phyloP scores from a whole-genome alignment of 2,797 vertebrate genomes.

The Microctenopoma steveboyesi region DNA sequence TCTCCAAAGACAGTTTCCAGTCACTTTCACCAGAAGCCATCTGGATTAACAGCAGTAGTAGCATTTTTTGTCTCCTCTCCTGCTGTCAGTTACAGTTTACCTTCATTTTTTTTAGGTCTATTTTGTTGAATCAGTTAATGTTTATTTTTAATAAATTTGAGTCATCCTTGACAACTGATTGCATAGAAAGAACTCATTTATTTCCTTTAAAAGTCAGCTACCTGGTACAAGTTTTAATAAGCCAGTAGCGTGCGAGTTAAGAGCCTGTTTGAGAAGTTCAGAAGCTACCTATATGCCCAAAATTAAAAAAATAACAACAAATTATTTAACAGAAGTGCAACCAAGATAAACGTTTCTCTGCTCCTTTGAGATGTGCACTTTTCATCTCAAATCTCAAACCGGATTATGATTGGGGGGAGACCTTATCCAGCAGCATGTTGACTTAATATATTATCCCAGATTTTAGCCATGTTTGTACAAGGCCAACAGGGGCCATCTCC shows the following conservation, averaged over 20 bases:
- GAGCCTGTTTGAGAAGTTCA: not conserved
- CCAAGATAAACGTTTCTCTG: not conserved
- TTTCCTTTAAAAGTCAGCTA: not conserved
- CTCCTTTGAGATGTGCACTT: no score
- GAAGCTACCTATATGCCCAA: not conserved
- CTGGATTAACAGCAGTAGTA: conserved; percentile 43
- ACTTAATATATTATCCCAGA: conserved; percentile 10
- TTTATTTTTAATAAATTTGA: not conserved
- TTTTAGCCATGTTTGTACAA: conserved; percentile 25
- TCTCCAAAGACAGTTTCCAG: conserved; percentile 45
- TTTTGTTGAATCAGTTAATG: conserved; percentile 1
- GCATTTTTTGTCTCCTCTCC: conserved; percentile 19
- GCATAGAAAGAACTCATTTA: no score
- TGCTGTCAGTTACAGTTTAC: no score
- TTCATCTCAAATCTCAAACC: no score
- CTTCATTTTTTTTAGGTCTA: no score
- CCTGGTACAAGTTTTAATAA: no score
- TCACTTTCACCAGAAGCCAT: conserved; percentile 35
- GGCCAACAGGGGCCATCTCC: conserved; percentile 27
- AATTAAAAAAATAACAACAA: not conserved
- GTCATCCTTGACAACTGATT: no score
- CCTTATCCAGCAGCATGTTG: conserved; percentile 29
- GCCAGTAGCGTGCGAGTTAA: not conserved
- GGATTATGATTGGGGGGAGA: conserved; percentile 18
- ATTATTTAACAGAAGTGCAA: not conserved